phyloP scores from a whole-genome alignment of 2,797 vertebrate species.

The Steatocranus sp. region DNA sequence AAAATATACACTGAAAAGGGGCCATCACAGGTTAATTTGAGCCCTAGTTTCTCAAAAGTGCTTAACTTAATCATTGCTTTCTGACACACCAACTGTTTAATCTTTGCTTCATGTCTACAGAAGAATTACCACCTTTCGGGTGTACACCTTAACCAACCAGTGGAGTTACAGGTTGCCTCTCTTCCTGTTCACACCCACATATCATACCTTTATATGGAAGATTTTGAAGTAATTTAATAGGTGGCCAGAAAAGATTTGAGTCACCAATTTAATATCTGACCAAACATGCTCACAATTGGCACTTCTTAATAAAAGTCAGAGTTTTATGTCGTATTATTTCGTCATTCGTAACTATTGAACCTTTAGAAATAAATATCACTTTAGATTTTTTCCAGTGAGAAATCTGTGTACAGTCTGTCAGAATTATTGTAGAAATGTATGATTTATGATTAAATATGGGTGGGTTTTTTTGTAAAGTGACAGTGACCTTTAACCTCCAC shows the following conservation, averaged over 20 bases:
- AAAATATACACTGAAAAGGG: background rate
- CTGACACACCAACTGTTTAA: background rate
- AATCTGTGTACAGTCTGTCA: background rate
- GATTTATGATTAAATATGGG: background rate
- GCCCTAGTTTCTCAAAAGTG: background rate
- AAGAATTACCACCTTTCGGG: background rate
- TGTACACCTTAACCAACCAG: background rate
- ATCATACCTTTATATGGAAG: background rate
- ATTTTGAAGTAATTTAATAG: background rate
- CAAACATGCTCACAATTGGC: fast-evolving
- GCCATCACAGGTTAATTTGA: background rate
- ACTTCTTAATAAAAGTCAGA: background rate
- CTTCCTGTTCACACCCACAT: background rate
- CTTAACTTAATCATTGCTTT: background rate
- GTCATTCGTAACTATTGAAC: background rate
- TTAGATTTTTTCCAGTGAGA: background rate
- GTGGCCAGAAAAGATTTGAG: background rate
- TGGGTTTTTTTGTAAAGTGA: fast-evolving
- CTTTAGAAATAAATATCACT: fast-evolving
- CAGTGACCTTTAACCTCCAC: background rate
- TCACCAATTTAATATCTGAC: background rate
- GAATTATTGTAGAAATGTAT: background rate
- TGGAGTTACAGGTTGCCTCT: background rate
- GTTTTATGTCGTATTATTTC: background rate
- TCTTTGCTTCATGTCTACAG: background rate